Percentiles rank a stretch among this genome's conserved stretches.
These are phyloP conservation scores for Crypturellus tataupa DNA, from an alignment of 2,797 vertebrate genomes.

Conservation along the genomic window DNA sequence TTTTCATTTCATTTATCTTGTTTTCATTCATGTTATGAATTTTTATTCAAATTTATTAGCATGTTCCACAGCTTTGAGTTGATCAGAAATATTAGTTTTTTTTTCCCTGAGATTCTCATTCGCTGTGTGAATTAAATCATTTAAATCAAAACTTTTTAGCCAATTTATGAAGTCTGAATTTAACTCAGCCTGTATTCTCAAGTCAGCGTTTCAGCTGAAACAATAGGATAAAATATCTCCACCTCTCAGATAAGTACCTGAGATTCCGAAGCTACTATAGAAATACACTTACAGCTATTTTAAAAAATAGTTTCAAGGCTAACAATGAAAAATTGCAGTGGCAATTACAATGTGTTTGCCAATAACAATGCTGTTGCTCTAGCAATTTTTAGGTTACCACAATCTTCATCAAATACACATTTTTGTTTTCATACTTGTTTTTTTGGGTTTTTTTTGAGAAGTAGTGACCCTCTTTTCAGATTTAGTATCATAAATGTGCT, in stretches of 20 bases:
- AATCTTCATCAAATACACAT: not conserved
- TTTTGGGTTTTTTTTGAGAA: too few species aligned
- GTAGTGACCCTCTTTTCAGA: not conserved
- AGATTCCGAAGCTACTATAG: not conserved
- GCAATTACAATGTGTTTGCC: not conserved
- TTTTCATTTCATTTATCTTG: not conserved
- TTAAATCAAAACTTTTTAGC: not conserved
- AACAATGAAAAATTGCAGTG: conserved; percentile 2
- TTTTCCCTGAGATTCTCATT: not conserved
- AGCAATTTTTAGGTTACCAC: not conserved
- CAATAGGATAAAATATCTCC: not conserved
- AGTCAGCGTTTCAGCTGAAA: not conserved
- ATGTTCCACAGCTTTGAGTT: not conserved
- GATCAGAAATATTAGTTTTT: too few species aligned
- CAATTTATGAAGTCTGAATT: not conserved
- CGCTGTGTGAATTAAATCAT: not conserved
- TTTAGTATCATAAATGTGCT: not conserved
- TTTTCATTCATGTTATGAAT: not conserved
- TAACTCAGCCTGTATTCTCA: not conserved
- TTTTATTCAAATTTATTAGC: not conserved
- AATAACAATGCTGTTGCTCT: not conserved
- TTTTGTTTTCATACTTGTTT: not conserved
- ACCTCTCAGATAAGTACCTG: not conserved
- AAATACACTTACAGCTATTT: not conserved
- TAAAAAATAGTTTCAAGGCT: not conserved